These are phyloP conservation scores for Ormyrus labotus DNA, from an alignment of 2,888 invertebrate genomes.

Conservation along the genomic window DNA sequence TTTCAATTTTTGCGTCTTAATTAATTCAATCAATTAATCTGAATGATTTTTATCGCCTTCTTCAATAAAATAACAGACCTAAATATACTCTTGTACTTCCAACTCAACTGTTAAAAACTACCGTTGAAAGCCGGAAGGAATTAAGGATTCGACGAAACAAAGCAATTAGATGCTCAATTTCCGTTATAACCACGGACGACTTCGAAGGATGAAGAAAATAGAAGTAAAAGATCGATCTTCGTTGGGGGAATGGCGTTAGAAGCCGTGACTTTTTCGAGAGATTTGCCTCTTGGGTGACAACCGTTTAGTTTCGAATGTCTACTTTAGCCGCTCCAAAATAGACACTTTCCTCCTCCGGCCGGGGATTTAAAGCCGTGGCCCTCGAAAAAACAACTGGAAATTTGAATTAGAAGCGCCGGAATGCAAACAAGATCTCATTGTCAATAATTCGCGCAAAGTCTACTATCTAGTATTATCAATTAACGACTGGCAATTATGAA, in stretches of 20 bases:
- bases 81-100: no score
- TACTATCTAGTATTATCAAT: background rate
- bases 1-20: no score
- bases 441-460: background rate
- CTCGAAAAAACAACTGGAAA: no score
- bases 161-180: no score
- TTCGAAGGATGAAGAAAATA: slow-evolving; percentile 6
- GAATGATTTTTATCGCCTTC: no score
- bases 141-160: no score
- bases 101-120: no score
- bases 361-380: no score
- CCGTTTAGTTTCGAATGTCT: slow-evolving; percentile 24
- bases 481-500: background rate
- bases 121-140: no score
- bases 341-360: slow-evolving; percentile 20
- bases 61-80: no score
- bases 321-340: slow-evolving; percentile 9
- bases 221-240: slow-evolving; percentile 21
- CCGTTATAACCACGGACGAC: no score
- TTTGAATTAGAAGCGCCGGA: background rate
- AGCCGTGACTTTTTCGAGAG: slow-evolving; percentile 41
- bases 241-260: slow-evolving; percentile 19
- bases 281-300: slow-evolving; percentile 6
- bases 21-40: no score
- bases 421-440: background rate